Base-by-base conservation (phyloP, 1,140 invertebrate genomes). In the Bradysia coprophila region DNA sequence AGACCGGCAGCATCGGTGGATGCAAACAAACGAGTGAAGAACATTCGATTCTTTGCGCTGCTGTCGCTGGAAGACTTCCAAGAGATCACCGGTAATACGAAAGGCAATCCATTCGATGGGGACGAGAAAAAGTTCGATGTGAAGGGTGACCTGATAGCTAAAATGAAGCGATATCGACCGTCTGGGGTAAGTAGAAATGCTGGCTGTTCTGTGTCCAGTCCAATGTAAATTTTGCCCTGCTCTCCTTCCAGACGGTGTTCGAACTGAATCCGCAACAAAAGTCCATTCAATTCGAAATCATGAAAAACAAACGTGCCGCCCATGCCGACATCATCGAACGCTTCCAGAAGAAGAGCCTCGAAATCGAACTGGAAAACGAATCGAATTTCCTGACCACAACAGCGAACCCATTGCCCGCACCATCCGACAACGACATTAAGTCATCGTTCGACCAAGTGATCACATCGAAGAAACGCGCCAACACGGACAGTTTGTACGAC, bases 201-300 rank as follows among this genome's bases (percentile, higher is more conserved):
- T 41, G 28, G n/a, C n/a, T n/a, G n/a, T n/a, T n/a, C n/a, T n/a
- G n/a, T 46, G n/a, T 18, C 40, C 15, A 42, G 18, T 11, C 24
- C 37, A 41, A 37, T 41, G 13, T 39, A 23, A 13, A 32, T 10
- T 41, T 41, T 24, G n/a, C 28, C 11, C 5, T 41, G 15, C 13
- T 32, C 3, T 51, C 45, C 46, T 71, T 75, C 23, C 54, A 94
- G 87, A 97, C 91, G 9, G 83, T 98, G 51, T 92, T 98, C 65
- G 93, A 97, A 66, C 70, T 96, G 21, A 82, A 84, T 43, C 70
- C 73, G 5, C 86, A 81, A 43, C 74, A 78, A 42, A 86, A 87
- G 46, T 84, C 80, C 0, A 63, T 68, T 2, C 74, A 76, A 52
- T 77, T 77, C 49, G 49, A 72, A 40, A 68, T 75, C 0, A 83